Evolutionary conservation across 2,888 invertebrate genomes (phyloP), one percentile per base, ranked within the genome.

Genomic region (Allolobophora icterica): DNA sequence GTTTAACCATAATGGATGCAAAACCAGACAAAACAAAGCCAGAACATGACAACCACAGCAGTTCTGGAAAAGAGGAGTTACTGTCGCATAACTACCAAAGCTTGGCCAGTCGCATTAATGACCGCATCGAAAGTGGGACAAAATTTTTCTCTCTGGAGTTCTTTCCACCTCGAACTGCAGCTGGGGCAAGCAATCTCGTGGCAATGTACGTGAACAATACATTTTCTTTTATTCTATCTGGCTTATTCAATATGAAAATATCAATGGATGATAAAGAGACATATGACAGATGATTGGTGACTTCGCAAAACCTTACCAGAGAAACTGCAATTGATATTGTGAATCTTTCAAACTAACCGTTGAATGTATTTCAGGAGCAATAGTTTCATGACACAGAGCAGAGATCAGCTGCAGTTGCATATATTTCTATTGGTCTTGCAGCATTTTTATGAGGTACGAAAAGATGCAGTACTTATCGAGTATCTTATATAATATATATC

Each of bases 101-200:
- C 0, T 93, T 95, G 38, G 94, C 94, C 89, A 94, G 95, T 90
- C 93, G 94, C 58, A 95, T 95, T 90, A 92, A 94, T 17, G 93
- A 94, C 84, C 93, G 95, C 52, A 95, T 96, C 58, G 94, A 94
- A 58, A 94, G 95, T 13, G 95, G 95, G 13, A 96, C 96, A 34
- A 95, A 95, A 30, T 96, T 96, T 94, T 96, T 96, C 94, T 96
- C 96, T 0, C 93, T 96, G 87, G 96, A 96, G 93, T 96, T 96
- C 94, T 96, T 96, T 93, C 96, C 96, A n/a, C 96, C 96, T 4
- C 94, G 96, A 91, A 96, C 96, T 2, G 94, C 95, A 91, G 95
- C 94, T 93, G 96, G 96, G 92, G 96, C 96, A n/a, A 95, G 95
- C 21, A 96, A 96, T 94, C 95, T 96, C 52, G 94, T 96, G 90